Evolutionary conservation across 2,113 vertebrate genomes (phyloP), one percentile per base, ranked within the genome.

Genomic region (Tauraco erythrolophus): DNA sequence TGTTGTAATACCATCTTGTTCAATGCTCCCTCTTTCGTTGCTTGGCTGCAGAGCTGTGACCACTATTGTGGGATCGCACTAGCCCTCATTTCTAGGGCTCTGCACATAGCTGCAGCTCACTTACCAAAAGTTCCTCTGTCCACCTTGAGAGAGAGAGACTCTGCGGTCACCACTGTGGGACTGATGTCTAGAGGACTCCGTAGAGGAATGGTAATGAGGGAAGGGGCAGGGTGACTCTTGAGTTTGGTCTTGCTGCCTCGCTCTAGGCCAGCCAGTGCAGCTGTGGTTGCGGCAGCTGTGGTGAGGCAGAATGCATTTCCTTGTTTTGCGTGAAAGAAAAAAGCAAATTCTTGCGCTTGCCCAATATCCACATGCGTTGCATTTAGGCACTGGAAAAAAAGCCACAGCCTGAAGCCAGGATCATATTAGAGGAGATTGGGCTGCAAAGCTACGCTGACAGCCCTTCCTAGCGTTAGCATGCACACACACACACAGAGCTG

Each of bases 1-100:
- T 41, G 31, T 71, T 39, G 7, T 30, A 45, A 33, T n/a, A 24
- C 9, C 0, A 0, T 35, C n/a, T 0, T 0, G 50, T 30, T 89
- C 64, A 45, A 16, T 5, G 35, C 3, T 28, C 6, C 21, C 33
- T 57, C 27, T 54, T 65, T 28, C 31, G 45, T 24, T 33, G 19
- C 31, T n/a, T 37, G 57, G 23, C 39, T 65, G 79, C 24, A 46
- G 50, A 71, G 9, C 69, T 23, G 11, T 11, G 27, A 39, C 19
- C 27, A 14, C 12, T 21, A 3, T 5, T 27, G 41, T 1, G 2
- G 33, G 33, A 60, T 56, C 4, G 1, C 10, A 3, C 14, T 7
- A 85, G 41, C 12, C 76, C 19, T 57, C 33, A 43, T 56, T 43
- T 64, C 45, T 43, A 48, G 33, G 11, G 18, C 24, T 54, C n/a